phyloP scores from a whole-genome alignment of 1,140 invertebrate genomes.

The Pseudomyrmex flavicornis region DNA sequence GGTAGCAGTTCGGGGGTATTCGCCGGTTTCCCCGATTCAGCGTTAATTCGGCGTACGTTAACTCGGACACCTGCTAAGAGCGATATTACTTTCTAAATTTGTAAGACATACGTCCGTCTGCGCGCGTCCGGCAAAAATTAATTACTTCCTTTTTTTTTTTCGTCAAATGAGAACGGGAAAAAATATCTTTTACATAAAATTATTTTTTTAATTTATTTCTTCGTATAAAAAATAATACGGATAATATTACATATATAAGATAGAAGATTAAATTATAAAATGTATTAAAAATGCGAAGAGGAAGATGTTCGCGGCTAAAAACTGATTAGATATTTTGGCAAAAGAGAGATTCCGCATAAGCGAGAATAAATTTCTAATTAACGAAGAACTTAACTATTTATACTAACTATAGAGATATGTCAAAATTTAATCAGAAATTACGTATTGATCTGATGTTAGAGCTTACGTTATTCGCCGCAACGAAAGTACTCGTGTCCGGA shows the following conservation, averaged over 20 bases:
- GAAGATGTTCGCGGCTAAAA: too few relatives aligned
- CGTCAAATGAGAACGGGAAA: too few relatives aligned
- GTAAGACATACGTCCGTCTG: too few relatives aligned
- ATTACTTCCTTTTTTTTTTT: too few relatives aligned
- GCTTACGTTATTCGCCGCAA: constrained; percentile 80
- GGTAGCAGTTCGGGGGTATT: constrained; percentile 82
- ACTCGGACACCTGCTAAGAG: constrained; percentile 83
- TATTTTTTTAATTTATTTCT: too few relatives aligned
- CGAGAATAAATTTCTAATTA: neutral
- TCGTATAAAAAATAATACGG: too few relatives aligned
- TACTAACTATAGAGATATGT: too few relatives aligned
- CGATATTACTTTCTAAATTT: constrained; percentile 46
- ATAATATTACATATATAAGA: neutral
- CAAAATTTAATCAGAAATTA: neutral
- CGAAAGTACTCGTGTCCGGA: constrained; percentile 77
- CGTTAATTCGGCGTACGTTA: constrained; percentile 87
- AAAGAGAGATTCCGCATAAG: neutral
- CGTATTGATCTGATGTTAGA: neutral
- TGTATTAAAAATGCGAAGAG: too few relatives aligned
- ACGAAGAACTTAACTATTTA: neutral
- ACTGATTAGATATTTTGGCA: neutral
- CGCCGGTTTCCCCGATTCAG: constrained; percentile 80
- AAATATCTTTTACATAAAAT: too few relatives aligned
- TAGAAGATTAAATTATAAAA: neutral
- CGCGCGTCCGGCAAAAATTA: too few relatives aligned